Evolutionary conservation across 2,888 invertebrate genomes (phyloP).

Genomic region (Ochropleura plecta): DNA sequence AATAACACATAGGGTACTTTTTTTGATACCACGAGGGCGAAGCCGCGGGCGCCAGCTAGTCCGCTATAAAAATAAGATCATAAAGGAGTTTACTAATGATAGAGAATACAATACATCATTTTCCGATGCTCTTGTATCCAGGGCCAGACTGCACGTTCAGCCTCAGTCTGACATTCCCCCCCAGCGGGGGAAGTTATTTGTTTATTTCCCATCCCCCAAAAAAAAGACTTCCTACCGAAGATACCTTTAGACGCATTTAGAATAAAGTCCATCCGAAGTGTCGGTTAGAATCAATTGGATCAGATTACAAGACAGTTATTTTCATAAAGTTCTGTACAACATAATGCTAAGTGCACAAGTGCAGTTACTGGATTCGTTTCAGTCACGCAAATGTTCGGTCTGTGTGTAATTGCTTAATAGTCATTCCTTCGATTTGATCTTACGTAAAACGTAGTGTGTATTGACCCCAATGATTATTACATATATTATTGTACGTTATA

Average conservation of each 20-base stretch:
- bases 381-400: constrained; percentile 39
- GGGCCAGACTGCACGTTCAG: too few species aligned
- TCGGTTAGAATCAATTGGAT: not conserved
- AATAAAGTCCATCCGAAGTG: not conserved
- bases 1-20: too few species aligned
- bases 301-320: not conserved
- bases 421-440: constrained; percentile 35
- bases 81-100: too few species aligned
- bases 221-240: not conserved
- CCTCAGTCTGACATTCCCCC: too few species aligned
- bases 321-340: constrained; percentile 24
- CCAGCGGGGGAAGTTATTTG: too few species aligned
- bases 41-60: too few species aligned
- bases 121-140: too few species aligned
- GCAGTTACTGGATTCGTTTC: constrained; percentile 42
- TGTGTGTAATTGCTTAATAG: constrained; percentile 28
- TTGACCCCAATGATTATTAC: constrained; percentile 13
- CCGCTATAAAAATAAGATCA: too few species aligned
- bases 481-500: constrained; percentile 10
- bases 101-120: too few species aligned
- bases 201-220: too few species aligned
- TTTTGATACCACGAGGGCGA: too few species aligned
- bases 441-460: constrained; percentile 31
- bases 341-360: constrained; percentile 3
- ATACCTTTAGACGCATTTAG: not conserved